Evolutionary conservation across 2,888 invertebrate genomes (phyloP).

Genomic region (Phlogophora meticulosa): DNA sequence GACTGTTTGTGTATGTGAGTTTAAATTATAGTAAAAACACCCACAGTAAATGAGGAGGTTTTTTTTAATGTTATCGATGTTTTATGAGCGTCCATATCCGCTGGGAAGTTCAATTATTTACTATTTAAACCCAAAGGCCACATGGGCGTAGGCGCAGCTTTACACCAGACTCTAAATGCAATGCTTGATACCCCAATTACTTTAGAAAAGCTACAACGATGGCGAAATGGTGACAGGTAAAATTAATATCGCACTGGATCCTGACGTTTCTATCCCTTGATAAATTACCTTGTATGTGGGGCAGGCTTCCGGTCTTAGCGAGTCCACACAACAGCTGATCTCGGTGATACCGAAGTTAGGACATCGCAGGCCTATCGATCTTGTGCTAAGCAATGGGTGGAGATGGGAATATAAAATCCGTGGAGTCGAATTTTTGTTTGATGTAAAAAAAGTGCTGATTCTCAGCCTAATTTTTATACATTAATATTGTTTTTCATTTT

Average conservation of each 20-base stretch:
- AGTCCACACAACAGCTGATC: conserved; percentile 36
- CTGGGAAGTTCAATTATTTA: not conserved
- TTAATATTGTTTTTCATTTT: too few species aligned
- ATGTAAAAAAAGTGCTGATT: too few species aligned
- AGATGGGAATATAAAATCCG: not conserved
- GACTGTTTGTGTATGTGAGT: too few species aligned
- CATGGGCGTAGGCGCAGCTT: not conserved
- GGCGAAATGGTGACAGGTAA: conserved; percentile 27
- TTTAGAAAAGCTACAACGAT: conserved; percentile 17
- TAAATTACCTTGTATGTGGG: conserved; percentile 39
- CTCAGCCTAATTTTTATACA: too few species aligned
- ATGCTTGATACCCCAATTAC: not conserved
- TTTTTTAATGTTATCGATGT: too few species aligned
- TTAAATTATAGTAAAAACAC: too few species aligned
- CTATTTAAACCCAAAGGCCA: not conserved
- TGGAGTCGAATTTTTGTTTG: conserved; percentile 29
- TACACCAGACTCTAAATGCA: not conserved
- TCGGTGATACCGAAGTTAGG: conserved; percentile 30
- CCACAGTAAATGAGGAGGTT: too few species aligned
- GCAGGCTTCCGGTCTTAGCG: conserved; percentile 36
- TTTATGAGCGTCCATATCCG: not conserved
- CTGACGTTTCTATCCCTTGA: conserved; percentile 35
- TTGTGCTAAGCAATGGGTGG: conserved; percentile 24
- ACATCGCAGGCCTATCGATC: conserved; percentile 38
- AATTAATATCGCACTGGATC: conserved; percentile 12